Conservation (phyloP, 1,140 invertebrate species). For the Drosophila bocqueti region DNA sequence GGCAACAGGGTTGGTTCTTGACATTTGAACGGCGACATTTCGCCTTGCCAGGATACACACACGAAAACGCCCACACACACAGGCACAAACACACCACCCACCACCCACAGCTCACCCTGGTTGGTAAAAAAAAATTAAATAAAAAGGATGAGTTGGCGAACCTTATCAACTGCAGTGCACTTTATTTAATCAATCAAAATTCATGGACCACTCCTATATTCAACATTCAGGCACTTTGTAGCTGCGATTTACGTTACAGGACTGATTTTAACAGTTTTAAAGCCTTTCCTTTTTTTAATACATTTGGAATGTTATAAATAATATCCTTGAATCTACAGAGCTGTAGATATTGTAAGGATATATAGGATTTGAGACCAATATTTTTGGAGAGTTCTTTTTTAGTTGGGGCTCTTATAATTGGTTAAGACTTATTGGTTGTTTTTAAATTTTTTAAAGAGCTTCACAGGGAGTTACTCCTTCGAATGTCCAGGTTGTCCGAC, state of each 20-base stretch:
- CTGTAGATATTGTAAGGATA: too few species aligned
- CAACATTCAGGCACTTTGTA: conserved; percentile 33
- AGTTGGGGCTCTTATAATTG: too few species aligned
- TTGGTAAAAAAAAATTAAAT: not conserved
- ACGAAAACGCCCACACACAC: conserved; percentile 31
- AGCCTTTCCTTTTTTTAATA: not conserved
- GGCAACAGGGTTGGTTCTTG: conserved; percentile 78
- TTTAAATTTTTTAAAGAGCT: too few species aligned
- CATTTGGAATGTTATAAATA: not conserved
- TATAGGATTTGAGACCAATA: too few species aligned
- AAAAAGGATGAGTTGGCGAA: conserved; percentile 7
- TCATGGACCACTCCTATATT: conserved; percentile 46
- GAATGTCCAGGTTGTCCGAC: too few species aligned
- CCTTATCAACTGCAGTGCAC: conserved; percentile 74
- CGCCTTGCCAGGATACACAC: conserved; percentile 62
- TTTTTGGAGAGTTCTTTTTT: not conserved
- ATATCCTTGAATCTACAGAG: not conserved
- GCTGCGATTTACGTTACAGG: conserved; percentile 10
- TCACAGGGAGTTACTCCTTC: too few species aligned
- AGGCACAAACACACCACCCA: conserved; percentile 5
- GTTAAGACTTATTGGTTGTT: not conserved
- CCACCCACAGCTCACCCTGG: not conserved
- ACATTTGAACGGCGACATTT: conserved; percentile 83
- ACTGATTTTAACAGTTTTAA: not conserved
- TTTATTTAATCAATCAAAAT: conserved; percentile 84